Evolutionary conservation across 2,113 vertebrate genomes (phyloP).

Genomic region (Craseonycteris thonglongyai): DNA sequence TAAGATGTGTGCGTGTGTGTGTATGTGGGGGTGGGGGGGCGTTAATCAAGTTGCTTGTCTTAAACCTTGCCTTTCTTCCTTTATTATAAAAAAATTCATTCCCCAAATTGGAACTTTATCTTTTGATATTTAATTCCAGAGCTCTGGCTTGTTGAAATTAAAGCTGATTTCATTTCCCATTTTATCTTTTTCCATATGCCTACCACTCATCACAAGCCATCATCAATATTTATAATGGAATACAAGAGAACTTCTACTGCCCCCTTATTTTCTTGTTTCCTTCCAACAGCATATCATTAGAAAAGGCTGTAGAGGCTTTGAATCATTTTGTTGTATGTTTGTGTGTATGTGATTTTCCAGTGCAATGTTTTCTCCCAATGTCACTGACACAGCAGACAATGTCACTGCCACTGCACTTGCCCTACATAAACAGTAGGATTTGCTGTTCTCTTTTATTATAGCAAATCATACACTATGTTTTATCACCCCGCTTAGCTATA

Average conservation of each 20-base stretch:
- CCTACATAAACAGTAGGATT: slow-evolving; percentile 39
- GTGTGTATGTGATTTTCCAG: background rate
- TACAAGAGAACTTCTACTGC: background rate
- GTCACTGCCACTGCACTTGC: background rate
- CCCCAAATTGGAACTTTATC: background rate
- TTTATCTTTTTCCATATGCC: slow-evolving; percentile 16
- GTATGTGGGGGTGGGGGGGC: too few species aligned
- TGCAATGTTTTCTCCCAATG: slow-evolving; percentile 21
- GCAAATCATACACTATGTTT: background rate
- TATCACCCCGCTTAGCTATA: slow-evolving; percentile 43
- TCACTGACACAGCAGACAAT: slow-evolving; percentile 31
- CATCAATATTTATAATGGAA: slow-evolving; percentile 36
- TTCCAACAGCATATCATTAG: background rate
- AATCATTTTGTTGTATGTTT: background rate
- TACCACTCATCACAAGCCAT: background rate
- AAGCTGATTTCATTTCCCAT: slow-evolving; percentile 39
- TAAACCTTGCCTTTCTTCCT: background rate
- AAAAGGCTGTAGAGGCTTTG: background rate
- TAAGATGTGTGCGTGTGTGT: too few species aligned
- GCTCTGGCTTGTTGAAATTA: slow-evolving; percentile 28
- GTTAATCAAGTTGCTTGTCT: background rate
- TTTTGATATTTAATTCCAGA: slow-evolving; percentile 21
- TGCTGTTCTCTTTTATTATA: slow-evolving; percentile 14
- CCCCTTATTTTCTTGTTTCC: slow-evolving; percentile 4
- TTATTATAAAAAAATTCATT: background rate